These are phyloP conservation scores for Drosophila koepferae DNA, from an alignment of 2,888 invertebrate genomes.

Conservation along the genomic window DNA sequence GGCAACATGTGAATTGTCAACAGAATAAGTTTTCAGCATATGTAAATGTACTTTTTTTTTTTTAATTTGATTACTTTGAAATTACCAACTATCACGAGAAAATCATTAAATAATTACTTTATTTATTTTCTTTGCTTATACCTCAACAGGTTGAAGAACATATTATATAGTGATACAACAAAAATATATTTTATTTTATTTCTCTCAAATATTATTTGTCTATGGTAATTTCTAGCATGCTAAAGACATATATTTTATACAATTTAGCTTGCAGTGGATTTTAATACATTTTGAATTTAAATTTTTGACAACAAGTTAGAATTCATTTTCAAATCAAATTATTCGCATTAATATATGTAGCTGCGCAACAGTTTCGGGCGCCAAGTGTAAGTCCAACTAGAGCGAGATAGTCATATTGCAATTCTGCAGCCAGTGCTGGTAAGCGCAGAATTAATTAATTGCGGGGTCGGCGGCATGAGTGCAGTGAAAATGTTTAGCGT, in stretches of 20 bases:
- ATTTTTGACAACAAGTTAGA: not conserved
- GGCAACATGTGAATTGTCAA: conserved; percentile 8
- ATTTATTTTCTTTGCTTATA: not conserved
- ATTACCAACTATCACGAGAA: not conserved
- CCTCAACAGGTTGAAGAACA: not conserved
- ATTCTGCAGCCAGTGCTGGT: conserved; percentile 62
- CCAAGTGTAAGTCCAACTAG: conserved; percentile 37
- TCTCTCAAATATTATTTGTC: too few species aligned
- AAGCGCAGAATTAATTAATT: conserved; percentile 44
- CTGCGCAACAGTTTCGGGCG: conserved; percentile 42
- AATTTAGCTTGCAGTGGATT: not conserved
- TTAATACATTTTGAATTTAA: not conserved
- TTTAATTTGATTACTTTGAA: not conserved
- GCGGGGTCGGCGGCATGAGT: conserved; percentile 69
- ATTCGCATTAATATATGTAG: conserved; percentile 14
- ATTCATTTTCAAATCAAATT: conserved; percentile 3
- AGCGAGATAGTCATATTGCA: conserved; percentile 59
- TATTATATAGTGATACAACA: not conserved
- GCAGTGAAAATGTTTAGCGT: conserved; percentile 77
- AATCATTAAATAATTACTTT: not conserved
- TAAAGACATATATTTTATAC: not conserved
- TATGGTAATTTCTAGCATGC: not conserved
- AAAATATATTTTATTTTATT: not conserved
- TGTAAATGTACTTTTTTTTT: too few species aligned
- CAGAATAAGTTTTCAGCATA: not conserved